These are phyloP conservation scores for Marcusenius ussheri DNA, from an alignment of 2,113 vertebrate species.

Conservation along the genomic window DNA sequence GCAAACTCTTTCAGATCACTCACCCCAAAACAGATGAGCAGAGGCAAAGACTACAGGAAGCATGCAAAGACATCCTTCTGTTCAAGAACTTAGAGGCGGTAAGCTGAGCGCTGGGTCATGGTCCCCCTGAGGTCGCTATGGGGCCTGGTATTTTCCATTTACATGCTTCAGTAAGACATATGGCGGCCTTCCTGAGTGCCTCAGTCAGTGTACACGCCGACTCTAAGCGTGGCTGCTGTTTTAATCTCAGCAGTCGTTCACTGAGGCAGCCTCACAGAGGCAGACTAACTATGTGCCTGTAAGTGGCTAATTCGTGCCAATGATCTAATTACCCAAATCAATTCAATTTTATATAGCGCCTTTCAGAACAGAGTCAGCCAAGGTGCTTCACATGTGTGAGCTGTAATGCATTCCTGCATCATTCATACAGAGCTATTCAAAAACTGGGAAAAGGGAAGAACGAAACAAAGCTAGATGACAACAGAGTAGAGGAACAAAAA, in stretches of 20 bases:
- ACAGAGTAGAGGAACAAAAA: not conserved
- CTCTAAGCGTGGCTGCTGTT: not conserved
- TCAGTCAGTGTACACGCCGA: not conserved
- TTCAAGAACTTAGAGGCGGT: conserved; percentile 79
- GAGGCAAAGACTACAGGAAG: conserved; percentile 71
- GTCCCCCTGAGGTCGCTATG: not conserved
- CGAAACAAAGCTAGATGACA: not conserved
- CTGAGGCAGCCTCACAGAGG: not conserved
- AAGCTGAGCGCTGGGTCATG: conserved; percentile 37
- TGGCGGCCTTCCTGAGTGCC: not conserved
- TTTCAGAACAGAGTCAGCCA: not conserved
- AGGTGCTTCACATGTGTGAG: not conserved
- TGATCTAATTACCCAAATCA: not conserved
- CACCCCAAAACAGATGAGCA: conserved; percentile 80
- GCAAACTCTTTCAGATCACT: conserved; percentile 60
- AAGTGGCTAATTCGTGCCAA: not conserved
- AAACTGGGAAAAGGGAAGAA: not conserved
- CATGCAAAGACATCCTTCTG: conserved; percentile 76
- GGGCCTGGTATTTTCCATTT: not conserved
- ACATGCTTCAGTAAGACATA: not conserved
- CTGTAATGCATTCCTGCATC: not conserved
- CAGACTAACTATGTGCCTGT: not conserved
- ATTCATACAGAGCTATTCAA: not conserved
- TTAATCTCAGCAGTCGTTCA: not conserved
- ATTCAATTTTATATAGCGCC: not conserved